Evolutionary conservation across 2,888 invertebrate species (phyloP), one percentile per base, ranked within the genome.

Genomic region (Meteorus cinctellus): DNA sequence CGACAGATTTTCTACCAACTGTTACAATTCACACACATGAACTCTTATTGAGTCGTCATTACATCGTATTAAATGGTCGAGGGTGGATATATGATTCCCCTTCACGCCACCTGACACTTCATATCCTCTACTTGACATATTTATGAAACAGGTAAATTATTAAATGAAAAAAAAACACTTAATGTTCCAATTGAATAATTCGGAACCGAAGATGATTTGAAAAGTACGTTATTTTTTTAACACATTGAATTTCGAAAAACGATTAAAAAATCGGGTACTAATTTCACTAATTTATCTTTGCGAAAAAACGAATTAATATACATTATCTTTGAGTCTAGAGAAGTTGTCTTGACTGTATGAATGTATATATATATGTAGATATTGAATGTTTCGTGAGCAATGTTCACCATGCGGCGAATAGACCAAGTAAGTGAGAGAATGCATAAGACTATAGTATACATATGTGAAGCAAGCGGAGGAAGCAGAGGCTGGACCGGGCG

Each of bases 1-100:
- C 87, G 87, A 89, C 89, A 89, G 89, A 89, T 89, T 89, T 89
- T 83, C 86, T 86, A 80, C 87, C 89, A 89, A 88, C 89, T 89
- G 89, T 88, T 86, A 83, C 82, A 80, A 62, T 68, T 75, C 78
- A 66, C 67, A 19, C 51, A 66, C 41, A 55, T 55, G 55, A 55
- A 55, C 55, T 19, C 19, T 19, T 55, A 55, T 55, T n/a, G 55
- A 55, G 55, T 79, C 72, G 73, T 85, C 84, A 86, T 86, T 85
- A 84, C 82, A 85, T 82, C 84, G 83, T 83, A 84, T 85, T 85
- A 85, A 84, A 77, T 75, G 74, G 75, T 75, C 60, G 68, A 69
- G 72, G 41, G 67, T 29, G 34, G 41, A 62, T 70, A 34, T n/a
- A 48, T 48, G 6, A 8, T 41, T 36, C 19, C 19, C 62, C 60